Evolutionary conservation across 2,797 vertebrate genomes (phyloP), one percentile per base, ranked within the genome.

Genomic region (Artibeus lituratus): DNA sequence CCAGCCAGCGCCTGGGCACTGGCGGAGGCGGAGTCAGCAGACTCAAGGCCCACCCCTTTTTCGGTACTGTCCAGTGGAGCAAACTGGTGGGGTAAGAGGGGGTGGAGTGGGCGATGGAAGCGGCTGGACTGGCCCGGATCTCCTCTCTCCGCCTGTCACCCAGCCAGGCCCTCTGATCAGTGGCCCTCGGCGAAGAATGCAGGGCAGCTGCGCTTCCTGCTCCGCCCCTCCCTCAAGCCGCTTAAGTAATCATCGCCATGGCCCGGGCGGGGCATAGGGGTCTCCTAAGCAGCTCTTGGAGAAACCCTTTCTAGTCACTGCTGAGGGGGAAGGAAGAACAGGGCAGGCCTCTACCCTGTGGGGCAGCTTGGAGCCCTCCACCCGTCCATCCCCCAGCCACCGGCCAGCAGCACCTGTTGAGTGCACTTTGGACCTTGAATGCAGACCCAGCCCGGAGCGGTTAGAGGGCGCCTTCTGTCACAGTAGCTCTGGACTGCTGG

Each of bases 31-130:
- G 99, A 0, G 98, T 99, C 82, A 98, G 98, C 1, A 99, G 99
- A 97, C 99, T 99, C 97, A 99, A 99, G 98, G 99, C 99, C 95
- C 99, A 99, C 91, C 99, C 99, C 10, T 99, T 99, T 98, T 99
- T 99, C 98, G 99, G 98, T 67, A 95, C 98, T 0, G 88, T 99
- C 93, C 99, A 98, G 0, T 99, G 99, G 99, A 99, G 98, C 96
- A 99, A 98, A 76, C 98, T 99, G 95, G 96, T 90, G 44, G 98
- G 98, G 80, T 98, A 98, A 89, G 42, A 53, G 67, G 49, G 37
- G 19, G 59, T 57, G 47, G 9, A 42, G n/a, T 2, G 19, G 22
- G 53, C 12, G 0, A 29, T 7, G 59, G 85, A 47, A 57, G 55
- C 32, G 21, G 51, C 65, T 29, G 77, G 82, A 59, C 49, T 93